Base-by-base conservation (phyloP, 2,888 invertebrate species). In the Lomographa bimaculata region DNA sequence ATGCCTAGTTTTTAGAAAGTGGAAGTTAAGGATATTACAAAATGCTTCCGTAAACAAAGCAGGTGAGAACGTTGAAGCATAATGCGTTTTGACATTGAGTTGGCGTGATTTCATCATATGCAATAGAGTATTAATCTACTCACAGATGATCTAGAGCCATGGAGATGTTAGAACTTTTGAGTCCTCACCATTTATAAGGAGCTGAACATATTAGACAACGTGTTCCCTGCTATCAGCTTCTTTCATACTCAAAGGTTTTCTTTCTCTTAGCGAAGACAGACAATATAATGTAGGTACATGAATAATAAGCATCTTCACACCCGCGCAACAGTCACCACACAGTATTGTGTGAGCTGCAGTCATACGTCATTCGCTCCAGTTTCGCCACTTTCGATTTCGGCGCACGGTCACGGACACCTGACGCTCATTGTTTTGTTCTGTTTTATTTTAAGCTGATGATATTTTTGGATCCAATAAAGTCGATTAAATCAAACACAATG, bases 401-500 rank as follows among this genome's bases (percentile, higher is more conserved):
- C 67, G 54, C 51, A 73, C 75, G 78, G 81, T 81, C 80, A 81
- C 64, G 80, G 79, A 64, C 81, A 73, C 70, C 63, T 70, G 72
- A 59, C 51, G 57, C 38, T 46, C 47, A 53, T 61, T 63, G 46
- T 54, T 8, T 37, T 30, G 7, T 23, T 20, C 21, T 32, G 17
- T 21, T 26, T n/a, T n/a, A n/a, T 23, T 21, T 24, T 12, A 3
- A 24, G 18, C n/a, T 19, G 7, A 19, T 20, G 9, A 7, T 9
- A 16, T 39, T 26, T 39, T 29, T 25, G 7, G 9, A 8, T 27
- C 5, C 5, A n/a, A n/a, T n/a, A n/a, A n/a, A n/a, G n/a, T n/a
- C n/a, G n/a, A n/a, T n/a, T n/a, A n/a, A n/a, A n/a, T n/a, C n/a
- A n/a, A n/a, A n/a, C n/a, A n/a, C n/a, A n/a, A n/a, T n/a, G n/a